Percentiles rank a stretch among this genome's conserved stretches.
Conservation (phyloP, 2,888 invertebrate species). For the Euplagia quadripunctaria region DNA sequence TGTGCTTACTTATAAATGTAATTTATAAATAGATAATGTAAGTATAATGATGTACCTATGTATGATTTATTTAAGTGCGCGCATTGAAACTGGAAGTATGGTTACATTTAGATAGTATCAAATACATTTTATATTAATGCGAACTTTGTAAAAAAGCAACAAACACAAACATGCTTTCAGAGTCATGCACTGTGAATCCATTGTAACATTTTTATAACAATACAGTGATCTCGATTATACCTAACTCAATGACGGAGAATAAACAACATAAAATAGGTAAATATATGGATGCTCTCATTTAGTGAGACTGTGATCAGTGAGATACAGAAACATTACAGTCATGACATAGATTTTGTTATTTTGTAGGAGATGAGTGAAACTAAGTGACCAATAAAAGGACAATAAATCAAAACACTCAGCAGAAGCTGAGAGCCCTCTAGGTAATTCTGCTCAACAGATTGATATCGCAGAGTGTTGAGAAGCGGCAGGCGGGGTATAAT, state of each 20-base stretch:
- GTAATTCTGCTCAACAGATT: conserved; percentile 73
- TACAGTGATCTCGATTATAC: background rate
- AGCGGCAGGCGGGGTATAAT: conserved; percentile 57
- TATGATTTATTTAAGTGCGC: too few species aligned
- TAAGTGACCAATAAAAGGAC: conserved; percentile 79
- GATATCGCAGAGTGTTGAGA: conserved; percentile 59
- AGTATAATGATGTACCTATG: too few species aligned
- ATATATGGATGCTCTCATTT: background rate
- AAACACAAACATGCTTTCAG: background rate
- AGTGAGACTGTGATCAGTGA: too few species aligned
- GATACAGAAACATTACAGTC: background rate
- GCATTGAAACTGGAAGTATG: background rate
- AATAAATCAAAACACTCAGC: conserved; percentile 84
- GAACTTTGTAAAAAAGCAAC: background rate
- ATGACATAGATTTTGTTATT: conserved; percentile 52
- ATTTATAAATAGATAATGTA: too few species aligned
- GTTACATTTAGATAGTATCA: background rate
- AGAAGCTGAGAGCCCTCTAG: conserved; percentile 74
- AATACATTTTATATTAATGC: background rate
- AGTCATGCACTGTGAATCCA: background rate
- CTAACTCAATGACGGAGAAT: background rate
- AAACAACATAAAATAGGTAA: background rate
- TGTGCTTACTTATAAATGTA: too few species aligned
- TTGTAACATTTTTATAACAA: background rate
- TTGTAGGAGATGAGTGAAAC: conserved; percentile 59